Percentiles rank a stretch among this genome's conserved stretches.
Conservation (phyloP, 2,797 vertebrate genomes). For the Phataginus tricuspis region DNA sequence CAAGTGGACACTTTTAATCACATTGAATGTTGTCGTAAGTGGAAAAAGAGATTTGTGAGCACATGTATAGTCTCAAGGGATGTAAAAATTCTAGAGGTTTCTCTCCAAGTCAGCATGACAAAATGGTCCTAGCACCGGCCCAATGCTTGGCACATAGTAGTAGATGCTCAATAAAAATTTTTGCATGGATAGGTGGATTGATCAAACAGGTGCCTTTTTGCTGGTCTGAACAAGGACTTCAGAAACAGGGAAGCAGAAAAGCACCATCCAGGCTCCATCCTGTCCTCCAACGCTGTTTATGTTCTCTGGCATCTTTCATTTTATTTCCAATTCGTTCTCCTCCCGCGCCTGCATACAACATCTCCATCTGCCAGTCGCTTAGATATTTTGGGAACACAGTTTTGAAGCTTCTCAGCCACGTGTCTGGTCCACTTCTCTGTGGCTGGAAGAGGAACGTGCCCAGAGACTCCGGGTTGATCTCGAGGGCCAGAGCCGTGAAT, state of each 20-base stretch:
- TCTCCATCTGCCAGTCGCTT: slow-evolving; percentile 81
- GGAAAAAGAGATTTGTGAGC: neutral
- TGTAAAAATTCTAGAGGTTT: neutral
- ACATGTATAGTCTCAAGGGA: neutral
- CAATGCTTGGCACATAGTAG: neutral
- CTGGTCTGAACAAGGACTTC: neutral
- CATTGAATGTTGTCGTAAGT: neutral
- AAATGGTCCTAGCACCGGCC: neutral
- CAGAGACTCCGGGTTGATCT: neutral
- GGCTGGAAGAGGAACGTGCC: slow-evolving; percentile 42
- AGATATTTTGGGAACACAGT: slow-evolving; percentile 80
- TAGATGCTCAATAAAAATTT: neutral
- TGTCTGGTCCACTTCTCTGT: slow-evolving; percentile 66
- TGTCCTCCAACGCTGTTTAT: slow-evolving; percentile 67
- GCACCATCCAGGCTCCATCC: slow-evolving; percentile 33
- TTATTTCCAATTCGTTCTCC: slow-evolving; percentile 75
- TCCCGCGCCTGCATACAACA: slow-evolving; percentile 73
- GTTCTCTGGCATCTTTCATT: slow-evolving; percentile 65
- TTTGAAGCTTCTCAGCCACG: slow-evolving; percentile 72
- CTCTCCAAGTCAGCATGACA: neutral
- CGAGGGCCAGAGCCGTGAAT: neutral
- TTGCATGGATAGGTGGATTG: neutral
- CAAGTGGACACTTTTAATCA: neutral
- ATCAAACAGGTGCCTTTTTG: neutral
- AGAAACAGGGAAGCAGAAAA: neutral